Evolutionary conservation across 2,888 invertebrate species (phyloP).

Genomic region (Scrobipalpa costella): DNA sequence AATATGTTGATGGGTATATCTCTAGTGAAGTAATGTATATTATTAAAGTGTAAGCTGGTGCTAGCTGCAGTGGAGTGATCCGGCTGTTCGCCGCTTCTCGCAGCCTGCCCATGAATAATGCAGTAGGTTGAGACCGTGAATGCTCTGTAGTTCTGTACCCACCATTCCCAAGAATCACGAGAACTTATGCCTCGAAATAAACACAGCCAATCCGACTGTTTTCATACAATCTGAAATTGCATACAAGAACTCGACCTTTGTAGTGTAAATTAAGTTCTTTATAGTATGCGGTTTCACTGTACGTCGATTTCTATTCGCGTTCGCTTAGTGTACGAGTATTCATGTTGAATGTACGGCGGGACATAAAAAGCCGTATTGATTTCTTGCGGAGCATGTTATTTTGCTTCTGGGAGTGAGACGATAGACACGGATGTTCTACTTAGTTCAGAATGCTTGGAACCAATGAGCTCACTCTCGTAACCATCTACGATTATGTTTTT

Average conservation of each 20-base stretch:
- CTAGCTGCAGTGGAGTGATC: conserved; percentile 13
- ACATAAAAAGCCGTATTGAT: conserved; percentile 39
- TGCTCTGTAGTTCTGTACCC: conserved; percentile 2
- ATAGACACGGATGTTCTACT: conserved; percentile 42
- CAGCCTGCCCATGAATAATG: conserved; percentile 43
- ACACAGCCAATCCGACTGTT: conserved; percentile 22
- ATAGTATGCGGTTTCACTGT: conserved; percentile 24
- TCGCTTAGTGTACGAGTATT: conserved; percentile 18
- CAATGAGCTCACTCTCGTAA: conserved; percentile 33
- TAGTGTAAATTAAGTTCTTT: conserved; percentile 27
- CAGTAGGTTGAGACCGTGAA: conserved; percentile 31
- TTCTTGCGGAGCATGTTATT: conserved; percentile 39
- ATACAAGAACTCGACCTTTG: conserved; percentile 13
- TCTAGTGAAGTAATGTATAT: background rate
- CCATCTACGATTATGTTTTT: conserved; percentile 30
- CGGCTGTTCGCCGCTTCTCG: conserved; percentile 31
- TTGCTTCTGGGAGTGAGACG: conserved; percentile 38
- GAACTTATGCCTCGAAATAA: conserved; percentile 12
- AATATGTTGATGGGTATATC: background rate
- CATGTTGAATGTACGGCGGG: conserved; percentile 25
- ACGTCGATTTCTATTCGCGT: conserved; percentile 26
- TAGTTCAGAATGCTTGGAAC: conserved; percentile 32
- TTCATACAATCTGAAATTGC: background rate
- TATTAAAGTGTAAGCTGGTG: conserved; percentile 13
- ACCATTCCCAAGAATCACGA: background rate